These are phyloP conservation scores for Elysia crispata DNA, from an alignment of 2,888 invertebrate species.

Conservation along the genomic window DNA sequence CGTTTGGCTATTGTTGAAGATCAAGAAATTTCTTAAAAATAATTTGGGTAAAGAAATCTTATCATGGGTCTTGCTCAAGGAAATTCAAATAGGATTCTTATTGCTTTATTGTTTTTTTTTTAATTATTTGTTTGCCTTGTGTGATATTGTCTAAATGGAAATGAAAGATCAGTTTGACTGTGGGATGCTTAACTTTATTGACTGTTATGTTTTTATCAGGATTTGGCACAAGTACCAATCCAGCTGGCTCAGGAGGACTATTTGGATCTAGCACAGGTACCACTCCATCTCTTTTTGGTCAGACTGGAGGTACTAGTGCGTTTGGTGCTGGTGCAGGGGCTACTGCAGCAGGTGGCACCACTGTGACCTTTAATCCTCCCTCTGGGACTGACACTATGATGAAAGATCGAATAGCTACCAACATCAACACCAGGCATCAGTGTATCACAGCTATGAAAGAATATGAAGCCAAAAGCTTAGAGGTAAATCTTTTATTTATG, in stretches of 20 bases:
- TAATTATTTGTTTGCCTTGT: no score
- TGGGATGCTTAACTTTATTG: no score
- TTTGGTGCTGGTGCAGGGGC: slow-evolving; percentile 51
- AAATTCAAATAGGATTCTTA: no score
- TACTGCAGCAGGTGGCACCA: slow-evolving; percentile 63
- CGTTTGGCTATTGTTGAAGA: no score
- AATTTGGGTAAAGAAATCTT: no score
- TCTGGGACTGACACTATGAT: slow-evolving; percentile 86
- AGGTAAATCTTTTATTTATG: no score
- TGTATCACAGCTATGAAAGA: slow-evolving; percentile 99
- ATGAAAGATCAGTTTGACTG: no score
- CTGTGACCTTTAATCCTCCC: slow-evolving; percentile 90
- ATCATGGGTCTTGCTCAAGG: no score
- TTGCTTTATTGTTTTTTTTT: no score
- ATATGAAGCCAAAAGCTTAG: slow-evolving; percentile 94
- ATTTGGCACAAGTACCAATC: slow-evolving; percentile 54
- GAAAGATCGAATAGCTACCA: slow-evolving; percentile 87
- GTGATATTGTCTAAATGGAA: no score
- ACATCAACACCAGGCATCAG: slow-evolving; percentile 94
- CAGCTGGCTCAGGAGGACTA: slow-evolving; percentile 33
- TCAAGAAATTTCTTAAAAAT: no score
- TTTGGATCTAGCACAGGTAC: slow-evolving; percentile 24
- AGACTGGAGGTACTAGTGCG: slow-evolving; percentile 39
- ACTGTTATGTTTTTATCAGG: slow-evolving; percentile 45
- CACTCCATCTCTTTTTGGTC: slow-evolving; percentile 39